phyloP scores from a whole-genome alignment of 2,113 vertebrate genomes.

The Notiomystis cincta region DNA sequence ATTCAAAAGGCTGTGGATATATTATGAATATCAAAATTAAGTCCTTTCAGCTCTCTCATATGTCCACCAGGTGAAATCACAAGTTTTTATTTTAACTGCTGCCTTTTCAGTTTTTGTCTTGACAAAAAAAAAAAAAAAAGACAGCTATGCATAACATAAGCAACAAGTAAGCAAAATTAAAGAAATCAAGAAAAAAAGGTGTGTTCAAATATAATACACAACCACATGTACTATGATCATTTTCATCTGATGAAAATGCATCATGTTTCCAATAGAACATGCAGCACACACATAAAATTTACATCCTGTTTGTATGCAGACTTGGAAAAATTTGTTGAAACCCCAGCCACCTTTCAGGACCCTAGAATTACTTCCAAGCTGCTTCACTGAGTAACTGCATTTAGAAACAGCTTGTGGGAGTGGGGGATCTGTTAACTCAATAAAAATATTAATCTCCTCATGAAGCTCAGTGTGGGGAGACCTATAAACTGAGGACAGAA shows the following conservation, averaged over 20 bases:
- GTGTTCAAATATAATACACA: not conserved
- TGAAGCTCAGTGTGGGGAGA: not conserved
- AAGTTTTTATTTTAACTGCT: not conserved
- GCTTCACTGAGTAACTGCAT: not conserved
- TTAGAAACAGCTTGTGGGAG: not conserved
- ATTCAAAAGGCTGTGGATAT: conserved; percentile 15
- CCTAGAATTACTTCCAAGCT: not conserved
- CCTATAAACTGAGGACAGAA: not conserved
- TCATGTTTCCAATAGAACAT: conserved; percentile 36
- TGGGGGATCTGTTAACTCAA: not conserved
- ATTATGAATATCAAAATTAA: not conserved
- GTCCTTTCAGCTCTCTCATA: not conserved
- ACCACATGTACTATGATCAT: not conserved
- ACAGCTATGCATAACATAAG: not conserved
- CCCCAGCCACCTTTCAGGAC: not conserved
- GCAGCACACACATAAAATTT: conserved; percentile 21
- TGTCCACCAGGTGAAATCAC: not conserved
- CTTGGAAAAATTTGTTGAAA: not conserved
- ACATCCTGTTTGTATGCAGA: conserved; percentile 15
- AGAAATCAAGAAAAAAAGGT: not conserved
- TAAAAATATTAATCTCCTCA: not conserved
- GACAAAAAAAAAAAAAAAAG: not conserved
- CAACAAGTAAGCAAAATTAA: conserved; percentile 2
- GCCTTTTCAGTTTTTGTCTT: not conserved
- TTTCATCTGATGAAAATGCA: conserved; percentile 26